Percentiles rank a stretch among this genome's conserved stretches.
Evolutionary conservation across 2,797 vertebrate species (phyloP).

Genomic region (Naso thynnoides): DNA sequence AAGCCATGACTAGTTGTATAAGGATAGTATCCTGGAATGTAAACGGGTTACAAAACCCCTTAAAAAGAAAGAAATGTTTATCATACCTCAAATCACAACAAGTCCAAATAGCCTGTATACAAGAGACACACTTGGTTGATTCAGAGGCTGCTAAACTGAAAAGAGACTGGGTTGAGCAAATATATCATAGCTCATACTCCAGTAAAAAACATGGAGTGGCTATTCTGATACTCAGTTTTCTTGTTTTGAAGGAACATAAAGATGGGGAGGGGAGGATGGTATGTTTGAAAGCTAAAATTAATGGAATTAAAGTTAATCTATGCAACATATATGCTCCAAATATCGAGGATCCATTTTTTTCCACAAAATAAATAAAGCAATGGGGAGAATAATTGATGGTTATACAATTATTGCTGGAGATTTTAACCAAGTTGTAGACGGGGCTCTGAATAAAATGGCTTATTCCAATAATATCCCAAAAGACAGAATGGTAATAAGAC

Average conservation of each 20-base stretch:
- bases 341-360: not conserved
- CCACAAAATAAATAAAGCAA: not conserved
- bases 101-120: not conserved
- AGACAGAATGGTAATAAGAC: slow-evolving; percentile 2
- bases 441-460: not conserved
- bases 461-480: not conserved
- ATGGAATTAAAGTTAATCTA: slow-evolving; percentile 1
- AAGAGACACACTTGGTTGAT: not conserved
- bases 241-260: too few species aligned
- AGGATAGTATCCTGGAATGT: not conserved
- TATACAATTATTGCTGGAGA: not conserved
- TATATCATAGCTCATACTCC: not conserved
- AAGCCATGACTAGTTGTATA: not conserved
- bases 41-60: not conserved
- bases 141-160: not conserved
- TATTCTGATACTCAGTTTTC: slow-evolving; percentile 5
- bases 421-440: slow-evolving; percentile 3
- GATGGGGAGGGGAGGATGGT: not conserved
- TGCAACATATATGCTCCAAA: not conserved
- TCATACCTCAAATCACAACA: not conserved
- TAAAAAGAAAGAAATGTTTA: not conserved
- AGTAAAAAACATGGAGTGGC: not conserved
- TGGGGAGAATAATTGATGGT: not conserved
- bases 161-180: slow-evolving; percentile 1
- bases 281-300: slow-evolving; percentile 4